These are phyloP conservation scores for Eubasilissa splendida DNA, from an alignment of 2,888 invertebrate species.

Conservation along the genomic window DNA sequence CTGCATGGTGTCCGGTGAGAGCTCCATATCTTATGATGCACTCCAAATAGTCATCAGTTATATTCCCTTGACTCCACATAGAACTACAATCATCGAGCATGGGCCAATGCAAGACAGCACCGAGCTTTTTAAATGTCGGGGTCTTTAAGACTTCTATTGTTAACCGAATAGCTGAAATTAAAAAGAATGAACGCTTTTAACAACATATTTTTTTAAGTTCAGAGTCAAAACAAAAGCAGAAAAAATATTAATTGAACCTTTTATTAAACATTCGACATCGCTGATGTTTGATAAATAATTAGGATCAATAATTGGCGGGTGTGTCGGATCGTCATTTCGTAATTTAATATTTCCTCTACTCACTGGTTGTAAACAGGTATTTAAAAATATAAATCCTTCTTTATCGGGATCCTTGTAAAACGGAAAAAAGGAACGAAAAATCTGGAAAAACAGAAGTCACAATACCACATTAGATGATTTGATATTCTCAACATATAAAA, in stretches of 20 bases:
- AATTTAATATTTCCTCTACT: constrained; percentile 80
- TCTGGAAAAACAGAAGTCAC: constrained; percentile 64
- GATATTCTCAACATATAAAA: too few relatives aligned
- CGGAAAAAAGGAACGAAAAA: constrained; percentile 78
- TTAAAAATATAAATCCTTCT: constrained; percentile 80
- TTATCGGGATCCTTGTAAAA: constrained; percentile 75
- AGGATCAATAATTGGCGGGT: constrained; percentile 81
- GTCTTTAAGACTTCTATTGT: constrained; percentile 72
- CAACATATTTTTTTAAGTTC: constrained; percentile 63
- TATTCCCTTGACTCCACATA: constrained; percentile 65
- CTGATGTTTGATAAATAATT: constrained; percentile 77
- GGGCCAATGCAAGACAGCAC: constrained; percentile 79
- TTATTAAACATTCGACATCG: constrained; percentile 77
- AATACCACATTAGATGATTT: too few relatives aligned
- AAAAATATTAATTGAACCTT: constrained; percentile 65
- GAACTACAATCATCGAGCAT: constrained; percentile 75
- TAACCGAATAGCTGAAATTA: constrained; percentile 72
- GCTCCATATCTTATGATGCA: constrained; percentile 77
- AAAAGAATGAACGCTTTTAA: neutral
- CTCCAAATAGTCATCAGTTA: constrained; percentile 73
- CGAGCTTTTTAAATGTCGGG: constrained; percentile 73
- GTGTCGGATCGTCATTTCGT: constrained; percentile 71
- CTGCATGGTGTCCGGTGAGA: constrained; percentile 84
- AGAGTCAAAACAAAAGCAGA: too few relatives aligned
- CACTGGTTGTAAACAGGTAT: constrained; percentile 79